Evolutionary conservation across 1,140 invertebrate species (phyloP).

Genomic region (Zaprionus gabonicus): DNA sequence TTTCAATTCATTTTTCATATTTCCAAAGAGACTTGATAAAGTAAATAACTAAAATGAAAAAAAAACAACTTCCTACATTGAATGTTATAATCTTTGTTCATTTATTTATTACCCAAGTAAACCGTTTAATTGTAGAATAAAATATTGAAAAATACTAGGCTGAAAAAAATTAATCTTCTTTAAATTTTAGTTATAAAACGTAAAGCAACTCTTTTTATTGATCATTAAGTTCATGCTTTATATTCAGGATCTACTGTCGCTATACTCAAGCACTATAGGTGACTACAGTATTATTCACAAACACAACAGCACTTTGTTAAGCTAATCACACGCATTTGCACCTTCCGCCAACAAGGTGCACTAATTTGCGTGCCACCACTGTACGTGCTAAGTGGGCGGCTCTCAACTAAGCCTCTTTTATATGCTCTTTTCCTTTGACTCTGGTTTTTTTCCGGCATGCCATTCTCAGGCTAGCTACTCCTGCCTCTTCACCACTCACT

Average conservation of each 20-base stretch:
- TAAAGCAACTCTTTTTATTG: no score
- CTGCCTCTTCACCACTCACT: neutral
- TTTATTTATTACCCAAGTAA: no score
- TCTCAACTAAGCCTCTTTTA: conserved; percentile 10
- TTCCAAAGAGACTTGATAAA: no score
- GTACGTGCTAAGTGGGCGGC: conserved; percentile 4
- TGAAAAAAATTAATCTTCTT: no score
- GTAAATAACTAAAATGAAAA: no score
- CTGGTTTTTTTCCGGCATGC: neutral
- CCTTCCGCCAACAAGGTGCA: neutral
- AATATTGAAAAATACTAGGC: no score
- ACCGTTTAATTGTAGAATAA: no score
- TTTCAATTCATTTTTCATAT: no score
- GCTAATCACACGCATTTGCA: conserved; percentile 5
- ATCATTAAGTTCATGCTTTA: neutral
- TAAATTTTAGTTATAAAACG: no score
- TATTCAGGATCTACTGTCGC: neutral
- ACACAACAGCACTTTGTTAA: neutral
- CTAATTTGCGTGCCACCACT: conserved; percentile 8
- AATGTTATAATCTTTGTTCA: no score
- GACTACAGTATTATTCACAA: neutral
- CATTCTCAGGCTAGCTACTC: neutral
- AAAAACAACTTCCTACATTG: no score
- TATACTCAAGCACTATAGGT: neutral
- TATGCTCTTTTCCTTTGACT: conserved; percentile 4